Evolutionary conservation across 2,113 vertebrate species (phyloP), one percentile per base, ranked within the genome.

Genomic region (Sapayoa aenigma): DNA sequence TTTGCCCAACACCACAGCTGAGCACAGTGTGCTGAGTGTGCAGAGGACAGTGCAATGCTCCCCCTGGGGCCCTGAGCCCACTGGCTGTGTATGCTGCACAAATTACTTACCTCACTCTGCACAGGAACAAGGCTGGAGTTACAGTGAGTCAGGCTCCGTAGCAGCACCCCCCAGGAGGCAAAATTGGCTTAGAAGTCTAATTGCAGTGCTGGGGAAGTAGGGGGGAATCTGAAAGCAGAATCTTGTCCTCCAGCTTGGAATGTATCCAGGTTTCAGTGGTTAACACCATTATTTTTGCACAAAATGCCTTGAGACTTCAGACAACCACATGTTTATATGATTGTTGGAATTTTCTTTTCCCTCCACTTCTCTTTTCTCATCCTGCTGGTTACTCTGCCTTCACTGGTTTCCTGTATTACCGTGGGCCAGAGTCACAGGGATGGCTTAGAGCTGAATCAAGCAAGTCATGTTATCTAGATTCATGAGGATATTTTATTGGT

Each of bases 11-110:
- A 3, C 31, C 3, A 1, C 12, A 44, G 12, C 44, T 65, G 35
- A 60, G 44, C 5, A 7, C 44, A 27, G 59, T 1, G 12, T 14
- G 14, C 31, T 58, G 65, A 8, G 37, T 0, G 1, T 4, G 8
- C 49, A 67, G 39, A 2, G 1, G 20, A 28, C 22, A 0, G 0
- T 25, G 53, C 2, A 56, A 2, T 0, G 2, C 35, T 53, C 50
- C 28, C 42, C n/a, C 9, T 5, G 1, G 42, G 31, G 8, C 41
- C 44, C 62, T 11, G 46, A 65, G 31, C 17, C 44, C 0, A 0
- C 56, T 82, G 5, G 3, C 41, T 39, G 5, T 0, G 1, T 37
- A 4, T 31, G 8, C 47, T 14, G 3, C 65, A 55, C 30, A 41
- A 77, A 37, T 52, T 8, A 28, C 39, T 84, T 8, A 55, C 50